Base-by-base conservation (phyloP, 2,888 invertebrate genomes). In the Acanthosepion pharaonis region DNA sequence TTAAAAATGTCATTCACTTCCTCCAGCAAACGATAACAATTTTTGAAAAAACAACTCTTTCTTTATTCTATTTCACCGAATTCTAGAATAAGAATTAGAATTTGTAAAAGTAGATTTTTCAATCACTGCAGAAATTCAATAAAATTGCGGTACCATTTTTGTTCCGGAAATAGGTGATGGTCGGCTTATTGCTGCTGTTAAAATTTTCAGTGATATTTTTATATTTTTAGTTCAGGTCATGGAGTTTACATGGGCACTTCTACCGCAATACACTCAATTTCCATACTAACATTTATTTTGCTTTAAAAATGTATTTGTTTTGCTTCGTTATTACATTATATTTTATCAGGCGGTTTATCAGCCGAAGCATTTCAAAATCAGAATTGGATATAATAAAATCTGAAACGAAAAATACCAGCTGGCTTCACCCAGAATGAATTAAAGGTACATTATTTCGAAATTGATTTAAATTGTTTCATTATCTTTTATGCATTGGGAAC, bases 151-250 rank as follows among this genome's bases (percentile, higher is more conserved):
- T 15, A 18, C 78, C 78, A 15, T 78, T 78, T 78, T 78, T 78
- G 28, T 78, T 4, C n/a, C 78, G n/a, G 78, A 78, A 78, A 78
- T 33, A 78, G n/a, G 11, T n/a, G 18, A 78, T n/a, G n/a, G 15
- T 0, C n/a, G 78, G 78, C 5, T 78, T 78, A 78, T 78, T 78
- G 78, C n/a, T 33, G n/a, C 33, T 78, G n/a, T n/a, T n/a, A 78
- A 78, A 78, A 78, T 15, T 78, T 11, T n/a, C n/a, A 15, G 15
- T 20, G 78, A 78, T 78, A 78, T 78, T 78, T 78, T 78, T 33
- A 78, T 78, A 78, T 78, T 78, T 78, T 78, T 78, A 78, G 78
- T n/a, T 78, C n/a, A 78, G 78, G 78, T 78, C 78, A 78, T 78
- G 33, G 78, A 78, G 78, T 78, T 78, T 78, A 78, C n/a, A 15